These are phyloP conservation scores for Rhinophrynus dorsalis DNA, from an alignment of 2,797 vertebrate species.

Conservation along the genomic window DNA sequence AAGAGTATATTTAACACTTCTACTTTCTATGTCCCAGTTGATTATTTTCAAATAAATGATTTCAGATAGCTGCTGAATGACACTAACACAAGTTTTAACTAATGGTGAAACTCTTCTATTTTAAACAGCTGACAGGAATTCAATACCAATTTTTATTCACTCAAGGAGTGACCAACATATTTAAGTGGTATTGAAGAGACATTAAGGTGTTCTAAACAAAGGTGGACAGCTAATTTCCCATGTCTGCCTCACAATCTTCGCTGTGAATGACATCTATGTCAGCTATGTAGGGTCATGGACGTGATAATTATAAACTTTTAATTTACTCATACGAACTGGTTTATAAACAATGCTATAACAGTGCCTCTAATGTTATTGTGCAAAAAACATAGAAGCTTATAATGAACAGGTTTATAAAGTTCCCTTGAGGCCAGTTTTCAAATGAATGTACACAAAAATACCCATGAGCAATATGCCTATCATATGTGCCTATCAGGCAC, in stretches of 20 bases:
- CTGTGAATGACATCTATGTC: neutral
- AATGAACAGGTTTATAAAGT: too few relatives aligned
- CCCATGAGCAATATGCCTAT: too few relatives aligned
- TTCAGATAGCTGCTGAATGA: constrained; percentile 48
- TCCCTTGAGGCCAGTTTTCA: too few relatives aligned
- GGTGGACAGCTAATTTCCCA: constrained; percentile 54
- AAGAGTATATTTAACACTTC: neutral
- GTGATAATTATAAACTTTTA: neutral
- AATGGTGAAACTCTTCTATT: constrained; percentile 46
- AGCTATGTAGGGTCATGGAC: neutral
- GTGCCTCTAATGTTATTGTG: too few relatives aligned
- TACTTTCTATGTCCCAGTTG: neutral
- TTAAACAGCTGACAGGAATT: constrained; percentile 56
- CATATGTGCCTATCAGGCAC: too few relatives aligned
- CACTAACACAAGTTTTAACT: constrained; percentile 49
- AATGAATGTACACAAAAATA: too few relatives aligned
- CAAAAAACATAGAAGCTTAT: too few relatives aligned
- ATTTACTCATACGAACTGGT: neutral
- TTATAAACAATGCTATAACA: neutral
- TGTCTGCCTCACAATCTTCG: constrained; percentile 34
- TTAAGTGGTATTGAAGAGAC: constrained; percentile 53
- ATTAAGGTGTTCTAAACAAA: constrained; percentile 49
- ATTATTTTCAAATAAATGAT: constrained; percentile 25
- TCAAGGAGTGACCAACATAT: constrained; percentile 42
- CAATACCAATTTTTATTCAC: constrained; percentile 61